These are phyloP conservation scores for Sciurus niger DNA, from an alignment of 2,113 vertebrate species.

Conservation along the genomic window DNA sequence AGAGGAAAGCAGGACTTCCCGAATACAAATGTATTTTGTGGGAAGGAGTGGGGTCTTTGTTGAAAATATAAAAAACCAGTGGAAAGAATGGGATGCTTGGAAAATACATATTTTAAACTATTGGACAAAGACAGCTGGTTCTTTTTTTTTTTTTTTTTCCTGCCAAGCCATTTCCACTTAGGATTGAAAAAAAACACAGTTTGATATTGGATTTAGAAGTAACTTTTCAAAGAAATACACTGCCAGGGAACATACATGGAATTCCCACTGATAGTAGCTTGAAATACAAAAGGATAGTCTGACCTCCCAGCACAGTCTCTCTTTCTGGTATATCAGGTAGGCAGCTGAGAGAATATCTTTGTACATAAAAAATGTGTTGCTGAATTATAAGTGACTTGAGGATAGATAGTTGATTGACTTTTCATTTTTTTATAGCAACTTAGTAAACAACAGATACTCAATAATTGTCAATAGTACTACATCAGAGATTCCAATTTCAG, in stretches of 20 bases:
- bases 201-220: slow-evolving; percentile 75
- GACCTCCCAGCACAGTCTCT: neutral
- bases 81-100: slow-evolving; percentile 81
- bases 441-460: neutral
- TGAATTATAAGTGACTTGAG: slow-evolving; percentile 57
- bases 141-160: slow-evolving; percentile 76
- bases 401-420: neutral
- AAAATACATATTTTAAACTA: slow-evolving; percentile 81
- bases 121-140: slow-evolving; percentile 75
- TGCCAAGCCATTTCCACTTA: slow-evolving; percentile 82
- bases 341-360: neutral
- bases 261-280: slow-evolving; percentile 71
- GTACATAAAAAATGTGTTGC: neutral
- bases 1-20: slow-evolving; percentile 54
- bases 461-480: neutral
- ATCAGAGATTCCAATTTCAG: slow-evolving; percentile 34
- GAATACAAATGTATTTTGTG: slow-evolving; percentile 74
- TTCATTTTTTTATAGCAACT: slow-evolving; percentile 10
- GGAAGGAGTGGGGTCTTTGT: slow-evolving; percentile 54
- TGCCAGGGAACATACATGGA: slow-evolving; percentile 67
- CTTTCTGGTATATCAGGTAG: slow-evolving; percentile 6
- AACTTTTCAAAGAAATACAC: slow-evolving; percentile 73
- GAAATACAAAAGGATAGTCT: slow-evolving; percentile 41
- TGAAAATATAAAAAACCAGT: slow-evolving; percentile 52
- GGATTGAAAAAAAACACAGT: slow-evolving; percentile 77